Conservation (phyloP, 1,140 invertebrate genomes). For the Megalopta genalis region DNA sequence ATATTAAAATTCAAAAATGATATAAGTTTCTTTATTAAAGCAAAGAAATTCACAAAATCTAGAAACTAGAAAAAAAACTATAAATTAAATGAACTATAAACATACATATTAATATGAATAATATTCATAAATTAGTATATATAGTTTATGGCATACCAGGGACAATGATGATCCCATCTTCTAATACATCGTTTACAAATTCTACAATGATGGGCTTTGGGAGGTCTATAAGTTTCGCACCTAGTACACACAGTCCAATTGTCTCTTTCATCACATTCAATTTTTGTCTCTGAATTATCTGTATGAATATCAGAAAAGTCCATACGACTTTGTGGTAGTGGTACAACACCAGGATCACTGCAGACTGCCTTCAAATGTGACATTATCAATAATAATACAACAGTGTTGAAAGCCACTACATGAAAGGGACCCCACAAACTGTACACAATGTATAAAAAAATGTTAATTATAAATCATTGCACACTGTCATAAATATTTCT, state of each 20-base stretch:
- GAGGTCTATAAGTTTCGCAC: conserved; percentile 92
- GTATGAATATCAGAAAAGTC: conserved; percentile 93
- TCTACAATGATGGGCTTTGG: conserved; percentile 93
- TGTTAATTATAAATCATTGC: conserved; percentile 73
- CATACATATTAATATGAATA: conserved; percentile 14
- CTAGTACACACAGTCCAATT: conserved; percentile 93
- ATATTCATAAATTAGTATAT: conserved; percentile 7
- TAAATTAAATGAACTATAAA: conserved; percentile 19
- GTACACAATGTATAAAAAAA: conserved; percentile 47
- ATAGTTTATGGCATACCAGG: conserved; percentile 81
- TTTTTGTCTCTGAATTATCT: conserved; percentile 75
- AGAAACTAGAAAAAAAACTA: conserved; percentile 9
- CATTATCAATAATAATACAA: conserved; percentile 88
- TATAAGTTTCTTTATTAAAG: not conserved
- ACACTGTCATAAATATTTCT: not conserved
- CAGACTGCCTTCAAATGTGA: conserved; percentile 92
- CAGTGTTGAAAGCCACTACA: conserved; percentile 89
- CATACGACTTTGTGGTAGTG: conserved; percentile 88
- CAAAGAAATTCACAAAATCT: not conserved
- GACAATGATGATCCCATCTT: conserved; percentile 95
- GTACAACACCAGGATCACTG: conserved; percentile 93
- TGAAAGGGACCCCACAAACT: conserved; percentile 93
- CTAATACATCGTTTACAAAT: conserved; percentile 93
- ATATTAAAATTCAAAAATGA: conserved; percentile 7
- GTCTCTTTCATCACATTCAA: conserved; percentile 81